These are phyloP conservation scores for Melangyna quadrimaculata DNA, from an alignment of 2,888 invertebrate genomes.

Conservation along the genomic window DNA sequence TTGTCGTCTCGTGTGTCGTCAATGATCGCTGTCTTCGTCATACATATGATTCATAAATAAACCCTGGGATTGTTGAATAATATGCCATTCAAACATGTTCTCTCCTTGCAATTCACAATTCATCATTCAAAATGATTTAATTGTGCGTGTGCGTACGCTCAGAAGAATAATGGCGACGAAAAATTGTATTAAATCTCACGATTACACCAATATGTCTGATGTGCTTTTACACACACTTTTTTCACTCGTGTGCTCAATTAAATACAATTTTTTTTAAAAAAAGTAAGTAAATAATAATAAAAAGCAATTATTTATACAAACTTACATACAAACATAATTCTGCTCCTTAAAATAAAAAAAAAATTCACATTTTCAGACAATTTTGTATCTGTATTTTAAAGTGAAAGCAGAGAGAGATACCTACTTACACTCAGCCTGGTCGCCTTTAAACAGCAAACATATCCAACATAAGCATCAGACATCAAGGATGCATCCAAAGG, in stretches of 20 bases:
- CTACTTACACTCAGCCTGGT: background rate
- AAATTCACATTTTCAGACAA: background rate
- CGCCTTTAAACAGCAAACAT: constrained; percentile 2
- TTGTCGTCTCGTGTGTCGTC: too few species aligned
- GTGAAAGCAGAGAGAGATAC: background rate
- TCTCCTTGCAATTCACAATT: constrained; percentile 54
- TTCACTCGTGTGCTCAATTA: constrained; percentile 56
- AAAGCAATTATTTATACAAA: constrained; percentile 32
- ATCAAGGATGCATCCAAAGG: constrained; percentile 5
- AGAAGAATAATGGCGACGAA: constrained; percentile 32
- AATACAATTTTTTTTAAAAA: constrained; percentile 38
- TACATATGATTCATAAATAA: too few species aligned
- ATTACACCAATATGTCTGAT: constrained; percentile 40
- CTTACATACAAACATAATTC: constrained; percentile 37
- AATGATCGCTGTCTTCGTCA: background rate
- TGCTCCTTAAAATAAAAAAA: constrained; percentile 9
- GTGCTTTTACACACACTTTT: background rate
- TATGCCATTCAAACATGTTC: constrained; percentile 36
- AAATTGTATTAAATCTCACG: constrained; percentile 68
- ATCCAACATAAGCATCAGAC: background rate
- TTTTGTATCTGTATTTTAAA: background rate
- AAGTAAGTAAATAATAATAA: constrained; percentile 10
- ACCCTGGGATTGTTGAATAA: constrained; percentile 1
- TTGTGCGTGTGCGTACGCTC: constrained; percentile 29
- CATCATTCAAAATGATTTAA: constrained; percentile 63